Evolutionary conservation across 2,113 vertebrate genomes (phyloP).

Genomic region (Apodemus sylvaticus): DNA sequence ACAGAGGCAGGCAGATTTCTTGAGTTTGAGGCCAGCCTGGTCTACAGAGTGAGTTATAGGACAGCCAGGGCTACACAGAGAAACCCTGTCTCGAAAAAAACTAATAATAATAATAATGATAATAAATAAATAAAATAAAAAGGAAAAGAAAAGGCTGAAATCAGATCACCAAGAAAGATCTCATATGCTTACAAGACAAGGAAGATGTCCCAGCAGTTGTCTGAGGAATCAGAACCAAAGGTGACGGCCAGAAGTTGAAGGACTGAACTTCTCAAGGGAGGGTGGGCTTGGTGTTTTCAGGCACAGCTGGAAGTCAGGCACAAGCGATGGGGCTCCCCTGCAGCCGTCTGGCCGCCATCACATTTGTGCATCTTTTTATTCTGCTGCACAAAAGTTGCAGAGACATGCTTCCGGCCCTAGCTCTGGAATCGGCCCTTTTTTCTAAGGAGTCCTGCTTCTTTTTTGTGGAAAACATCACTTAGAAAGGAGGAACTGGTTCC

Average conservation of each 20-base stretch:
- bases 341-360: not conserved
- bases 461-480: not conserved
- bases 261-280: not conserved
- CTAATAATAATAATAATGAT: too few species aligned
- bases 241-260: not conserved
- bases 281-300: not conserved
- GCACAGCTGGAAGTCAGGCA: not conserved
- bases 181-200: not conserved
- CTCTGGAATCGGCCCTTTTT: not conserved
- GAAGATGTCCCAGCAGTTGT: not conserved
- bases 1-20: too few species aligned
- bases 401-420: not conserved
- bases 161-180: not conserved
- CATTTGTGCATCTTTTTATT: not conserved
- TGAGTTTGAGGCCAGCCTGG: too few species aligned
- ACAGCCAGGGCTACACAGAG: too few species aligned
- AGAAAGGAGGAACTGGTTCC: constrained; percentile 13
- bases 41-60: too few species aligned
- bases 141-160: not conserved
- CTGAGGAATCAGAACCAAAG: constrained; percentile 1
- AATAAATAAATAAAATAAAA: not conserved
- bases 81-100: too few species aligned
- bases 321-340: not conserved
- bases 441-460: not conserved
- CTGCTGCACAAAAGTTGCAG: not conserved